phyloP scores from a whole-genome alignment of 2,888 invertebrate genomes.

The Frankliniella fusca region DNA sequence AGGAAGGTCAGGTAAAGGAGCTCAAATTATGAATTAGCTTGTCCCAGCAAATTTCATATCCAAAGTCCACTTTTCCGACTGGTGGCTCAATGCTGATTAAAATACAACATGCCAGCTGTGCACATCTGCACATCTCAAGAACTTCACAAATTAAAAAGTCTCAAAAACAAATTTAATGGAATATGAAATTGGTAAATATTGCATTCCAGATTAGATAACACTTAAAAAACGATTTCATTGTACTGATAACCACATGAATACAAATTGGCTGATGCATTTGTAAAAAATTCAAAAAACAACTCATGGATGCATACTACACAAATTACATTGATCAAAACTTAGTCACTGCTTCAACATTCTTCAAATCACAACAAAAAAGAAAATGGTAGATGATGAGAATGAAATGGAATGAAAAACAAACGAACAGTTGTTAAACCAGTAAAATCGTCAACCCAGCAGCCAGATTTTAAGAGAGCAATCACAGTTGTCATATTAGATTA shows the following conservation, averaged over 20 bases:
- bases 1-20: too few species aligned
- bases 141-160: too few species aligned
- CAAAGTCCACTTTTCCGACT: too few species aligned
- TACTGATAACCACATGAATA: neutral
- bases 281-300: neutral
- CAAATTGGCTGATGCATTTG: neutral
- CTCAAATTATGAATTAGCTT: too few species aligned
- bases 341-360: neutral
- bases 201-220: neutral
- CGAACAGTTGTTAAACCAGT: neutral
- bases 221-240: neutral
- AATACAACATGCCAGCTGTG: too few species aligned
- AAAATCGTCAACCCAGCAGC: conserved; percentile 14
- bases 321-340: neutral
- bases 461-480: conserved; percentile 6
- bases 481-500: conserved; percentile 2
- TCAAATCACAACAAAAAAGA: neutral
- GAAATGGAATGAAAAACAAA: conserved; percentile 10
- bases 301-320: neutral
- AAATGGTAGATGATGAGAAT: conserved; percentile 19
- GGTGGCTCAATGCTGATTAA: too few species aligned
- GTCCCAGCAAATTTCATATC: too few species aligned
- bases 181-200: neutral
- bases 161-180: too few species aligned
- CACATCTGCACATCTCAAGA: too few species aligned